These are phyloP conservation scores for Anthophora plumipes DNA, from an alignment of 2,888 invertebrate species.

Conservation along the genomic window DNA sequence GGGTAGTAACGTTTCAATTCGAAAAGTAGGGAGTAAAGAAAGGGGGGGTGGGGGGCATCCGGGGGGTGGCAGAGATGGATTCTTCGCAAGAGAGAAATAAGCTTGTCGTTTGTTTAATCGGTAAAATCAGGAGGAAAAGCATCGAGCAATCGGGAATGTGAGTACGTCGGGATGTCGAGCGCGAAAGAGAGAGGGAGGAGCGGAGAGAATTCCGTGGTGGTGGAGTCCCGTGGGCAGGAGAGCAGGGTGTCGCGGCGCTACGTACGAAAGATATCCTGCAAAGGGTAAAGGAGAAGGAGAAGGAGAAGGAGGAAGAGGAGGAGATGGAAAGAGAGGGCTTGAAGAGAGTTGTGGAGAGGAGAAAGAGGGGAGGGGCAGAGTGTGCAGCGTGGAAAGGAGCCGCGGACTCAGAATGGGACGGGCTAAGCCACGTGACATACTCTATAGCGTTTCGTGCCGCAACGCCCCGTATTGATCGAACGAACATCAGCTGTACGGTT, in stretches of 20 bases:
- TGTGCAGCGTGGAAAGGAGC: conserved; percentile 50
- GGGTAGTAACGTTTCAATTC: too few relatives aligned
- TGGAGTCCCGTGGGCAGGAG: background rate
- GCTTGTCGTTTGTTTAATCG: background rate
- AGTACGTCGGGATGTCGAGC: background rate
- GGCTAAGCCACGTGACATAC: conserved; percentile 77
- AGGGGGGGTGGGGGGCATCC: too few relatives aligned
- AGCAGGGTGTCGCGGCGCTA: background rate
- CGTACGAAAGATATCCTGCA: conserved; percentile 9
- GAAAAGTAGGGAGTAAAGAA: too few relatives aligned
- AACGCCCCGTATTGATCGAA: conserved; percentile 82
- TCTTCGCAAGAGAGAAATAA: background rate
- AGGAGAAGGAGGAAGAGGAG: background rate
- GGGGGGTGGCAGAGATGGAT: too few relatives aligned
- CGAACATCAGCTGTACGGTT: conserved; percentile 79
- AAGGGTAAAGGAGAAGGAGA: background rate
- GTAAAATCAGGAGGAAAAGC: background rate
- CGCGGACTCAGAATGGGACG: conserved; percentile 71
- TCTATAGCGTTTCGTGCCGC: conserved; percentile 79
- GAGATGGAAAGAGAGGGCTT: background rate
- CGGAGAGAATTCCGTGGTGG: background rate
- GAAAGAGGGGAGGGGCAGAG: background rate
- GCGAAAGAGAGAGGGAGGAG: background rate
- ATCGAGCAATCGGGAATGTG: background rate
- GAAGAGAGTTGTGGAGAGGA: too few relatives aligned